Percentiles rank a stretch among this genome's conserved stretches.
These are phyloP conservation scores for Labeo catla DNA, from an alignment of 2,113 vertebrate genomes.

Conservation along the genomic window DNA sequence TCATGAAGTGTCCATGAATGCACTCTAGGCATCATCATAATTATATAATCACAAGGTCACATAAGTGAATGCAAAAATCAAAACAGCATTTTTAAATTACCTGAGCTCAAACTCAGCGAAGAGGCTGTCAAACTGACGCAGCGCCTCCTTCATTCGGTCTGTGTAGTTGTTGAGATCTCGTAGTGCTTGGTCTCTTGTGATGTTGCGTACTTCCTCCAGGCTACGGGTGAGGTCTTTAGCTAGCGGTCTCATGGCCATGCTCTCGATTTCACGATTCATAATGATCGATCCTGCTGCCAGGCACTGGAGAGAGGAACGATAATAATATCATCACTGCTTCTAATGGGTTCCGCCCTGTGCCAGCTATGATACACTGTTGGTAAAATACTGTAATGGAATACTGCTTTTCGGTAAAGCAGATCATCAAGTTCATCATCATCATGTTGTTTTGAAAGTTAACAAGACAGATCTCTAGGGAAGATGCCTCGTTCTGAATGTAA, in stretches of 20 bases:
- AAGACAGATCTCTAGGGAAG: slow-evolving; percentile 3
- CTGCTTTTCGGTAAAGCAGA: not conserved
- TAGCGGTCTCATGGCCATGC: slow-evolving; percentile 95
- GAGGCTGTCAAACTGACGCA: slow-evolving; percentile 91
- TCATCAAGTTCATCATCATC: not conserved
- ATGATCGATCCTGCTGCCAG: slow-evolving; percentile 97
- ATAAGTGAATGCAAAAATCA: slow-evolving; percentile 13
- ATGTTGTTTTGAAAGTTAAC: not conserved
- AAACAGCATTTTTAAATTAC: slow-evolving; percentile 68
- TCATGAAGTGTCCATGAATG: not conserved
- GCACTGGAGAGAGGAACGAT: slow-evolving; percentile 76
- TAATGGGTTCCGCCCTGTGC: not conserved
- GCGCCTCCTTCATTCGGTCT: slow-evolving; percentile 90
- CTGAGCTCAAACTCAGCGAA: slow-evolving; percentile 98
- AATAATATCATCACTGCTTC: not conserved
- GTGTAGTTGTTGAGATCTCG: slow-evolving; percentile 93
- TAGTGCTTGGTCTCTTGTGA: slow-evolving; percentile 94
- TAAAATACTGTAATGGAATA: not conserved
- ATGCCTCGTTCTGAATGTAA: not conserved
- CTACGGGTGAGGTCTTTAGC: slow-evolving; percentile 94
- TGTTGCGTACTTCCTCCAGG: slow-evolving; percentile 91
- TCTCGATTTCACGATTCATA: slow-evolving; percentile 99
- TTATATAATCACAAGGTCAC: not conserved
- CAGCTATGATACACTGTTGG: not conserved
- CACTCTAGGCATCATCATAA: not conserved